phyloP scores from a whole-genome alignment of 2,888 invertebrate species.

The Altica lythri region DNA sequence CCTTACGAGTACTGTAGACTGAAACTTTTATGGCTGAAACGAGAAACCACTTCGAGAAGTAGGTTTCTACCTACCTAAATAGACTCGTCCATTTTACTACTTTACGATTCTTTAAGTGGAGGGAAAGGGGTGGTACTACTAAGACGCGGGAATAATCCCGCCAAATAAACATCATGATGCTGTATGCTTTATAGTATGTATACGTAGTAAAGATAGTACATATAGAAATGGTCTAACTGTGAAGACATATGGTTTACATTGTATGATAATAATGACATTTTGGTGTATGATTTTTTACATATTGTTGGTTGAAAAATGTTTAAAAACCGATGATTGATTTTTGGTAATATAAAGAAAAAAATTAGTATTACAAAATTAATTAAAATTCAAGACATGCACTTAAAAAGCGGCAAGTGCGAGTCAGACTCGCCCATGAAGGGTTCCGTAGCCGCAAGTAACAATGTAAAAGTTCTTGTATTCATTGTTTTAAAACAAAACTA shows the following conservation, averaged over 20 bases:
- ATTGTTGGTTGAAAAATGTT: too few relatives aligned
- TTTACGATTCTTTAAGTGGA: not conserved
- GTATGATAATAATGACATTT: not conserved
- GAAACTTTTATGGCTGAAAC: slow-evolving; percentile 16
- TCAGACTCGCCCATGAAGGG: too few relatives aligned
- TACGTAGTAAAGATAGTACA: slow-evolving; percentile 14
- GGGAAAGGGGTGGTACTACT: slow-evolving; percentile 13
- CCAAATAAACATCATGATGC: slow-evolving; percentile 18
- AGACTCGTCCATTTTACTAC: slow-evolving; percentile 15
- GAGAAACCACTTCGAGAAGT: slow-evolving; percentile 13
- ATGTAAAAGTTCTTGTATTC: too few relatives aligned
- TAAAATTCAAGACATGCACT: too few relatives aligned
- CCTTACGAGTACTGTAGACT: slow-evolving; percentile 6
- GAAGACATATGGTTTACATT: slow-evolving; percentile 1
- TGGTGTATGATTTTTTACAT: not conserved
- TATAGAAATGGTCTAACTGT: not conserved
- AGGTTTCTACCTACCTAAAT: too few relatives aligned
- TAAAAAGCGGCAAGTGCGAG: too few relatives aligned
- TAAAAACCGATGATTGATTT: too few relatives aligned
- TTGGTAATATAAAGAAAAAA: too few relatives aligned
- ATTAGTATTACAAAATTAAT: too few relatives aligned
- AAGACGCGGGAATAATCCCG: slow-evolving; percentile 26
- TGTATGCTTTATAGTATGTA: slow-evolving; percentile 22
- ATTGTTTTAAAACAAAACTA: too few relatives aligned
- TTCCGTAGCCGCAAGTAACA: too few relatives aligned